Conservation (phyloP, 2,113 vertebrate species). For the Scolopax mira region DNA sequence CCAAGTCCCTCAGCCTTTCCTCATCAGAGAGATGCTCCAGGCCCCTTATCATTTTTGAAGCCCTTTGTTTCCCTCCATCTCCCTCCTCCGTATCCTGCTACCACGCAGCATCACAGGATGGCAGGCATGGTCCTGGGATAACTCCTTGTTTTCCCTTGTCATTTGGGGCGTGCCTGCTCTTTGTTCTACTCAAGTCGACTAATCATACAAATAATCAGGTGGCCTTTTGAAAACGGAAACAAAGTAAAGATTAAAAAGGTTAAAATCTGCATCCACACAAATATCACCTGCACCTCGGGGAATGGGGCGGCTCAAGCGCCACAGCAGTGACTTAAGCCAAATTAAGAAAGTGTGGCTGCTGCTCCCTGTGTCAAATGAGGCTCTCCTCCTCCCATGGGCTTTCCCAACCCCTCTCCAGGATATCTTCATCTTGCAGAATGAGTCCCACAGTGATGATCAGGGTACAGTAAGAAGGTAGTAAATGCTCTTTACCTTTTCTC, state of each 20-base stretch:
- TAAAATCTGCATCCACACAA: constrained; percentile 64
- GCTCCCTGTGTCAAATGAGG: background rate
- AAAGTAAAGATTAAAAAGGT: constrained; percentile 67
- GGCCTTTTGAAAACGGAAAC: constrained; percentile 64
- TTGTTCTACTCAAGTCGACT: constrained; percentile 41
- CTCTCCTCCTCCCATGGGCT: background rate
- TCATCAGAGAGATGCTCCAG: too few species aligned
- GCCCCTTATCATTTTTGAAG: too few species aligned
- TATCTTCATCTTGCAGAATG: background rate
- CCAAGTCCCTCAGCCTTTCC: too few species aligned
- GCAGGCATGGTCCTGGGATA: background rate
- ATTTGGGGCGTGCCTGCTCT: background rate
- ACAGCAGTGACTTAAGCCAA: background rate
- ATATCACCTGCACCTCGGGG: constrained; percentile 43
- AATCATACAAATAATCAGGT: constrained; percentile 57
- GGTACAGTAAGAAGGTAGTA: background rate
- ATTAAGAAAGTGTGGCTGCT: background rate
- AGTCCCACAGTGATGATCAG: background rate
- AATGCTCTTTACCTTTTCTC: background rate
- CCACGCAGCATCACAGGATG: background rate
- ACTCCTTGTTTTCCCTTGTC: background rate
- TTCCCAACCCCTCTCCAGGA: background rate
- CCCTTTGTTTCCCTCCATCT: background rate
- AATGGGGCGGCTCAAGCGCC: background rate
- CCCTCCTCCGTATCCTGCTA: background rate